These are phyloP conservation scores for Lasiurus cinereus DNA, from an alignment of 2,113 vertebrate genomes.

Conservation along the genomic window DNA sequence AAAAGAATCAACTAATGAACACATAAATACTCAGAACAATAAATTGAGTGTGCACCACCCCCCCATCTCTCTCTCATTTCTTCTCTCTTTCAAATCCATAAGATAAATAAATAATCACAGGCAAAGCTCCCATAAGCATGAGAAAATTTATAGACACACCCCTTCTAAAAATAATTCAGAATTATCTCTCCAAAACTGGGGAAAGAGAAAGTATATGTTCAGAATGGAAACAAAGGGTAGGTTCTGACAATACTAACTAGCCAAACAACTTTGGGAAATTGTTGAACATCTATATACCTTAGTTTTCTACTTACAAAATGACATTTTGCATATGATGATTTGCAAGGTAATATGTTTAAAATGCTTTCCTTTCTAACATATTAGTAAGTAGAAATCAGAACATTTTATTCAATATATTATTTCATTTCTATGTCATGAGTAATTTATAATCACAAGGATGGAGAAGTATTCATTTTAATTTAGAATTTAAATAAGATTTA, in stretches of 20 bases:
- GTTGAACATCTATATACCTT: not conserved
- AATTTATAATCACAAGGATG: not conserved
- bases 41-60: too few relatives aligned
- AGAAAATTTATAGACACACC: not conserved
- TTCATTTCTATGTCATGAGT: not conserved
- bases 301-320: slow-evolving; percentile 8
- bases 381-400: not conserved
- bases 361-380: not conserved
- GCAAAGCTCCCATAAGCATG: not conserved
- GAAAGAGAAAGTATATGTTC: not conserved
- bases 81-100: not conserved
- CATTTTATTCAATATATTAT: slow-evolving; percentile 26
- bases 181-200: not conserved
- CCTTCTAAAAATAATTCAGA: not conserved
- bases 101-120: not conserved
- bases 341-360: not conserved
- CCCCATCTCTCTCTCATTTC: too few relatives aligned
- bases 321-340: not conserved
- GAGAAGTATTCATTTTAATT: slow-evolving; percentile 31
- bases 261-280: slow-evolving; percentile 30
- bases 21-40: too few relatives aligned
- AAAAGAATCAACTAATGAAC: too few relatives aligned
- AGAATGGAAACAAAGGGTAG: not conserved
- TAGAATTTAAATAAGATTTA: slow-evolving; percentile 22
- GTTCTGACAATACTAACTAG: not conserved